Percentiles rank a stretch among this genome's conserved stretches.
phyloP scores from a whole-genome alignment of 2,888 invertebrate species.

The Ariolimax columbianus region DNA sequence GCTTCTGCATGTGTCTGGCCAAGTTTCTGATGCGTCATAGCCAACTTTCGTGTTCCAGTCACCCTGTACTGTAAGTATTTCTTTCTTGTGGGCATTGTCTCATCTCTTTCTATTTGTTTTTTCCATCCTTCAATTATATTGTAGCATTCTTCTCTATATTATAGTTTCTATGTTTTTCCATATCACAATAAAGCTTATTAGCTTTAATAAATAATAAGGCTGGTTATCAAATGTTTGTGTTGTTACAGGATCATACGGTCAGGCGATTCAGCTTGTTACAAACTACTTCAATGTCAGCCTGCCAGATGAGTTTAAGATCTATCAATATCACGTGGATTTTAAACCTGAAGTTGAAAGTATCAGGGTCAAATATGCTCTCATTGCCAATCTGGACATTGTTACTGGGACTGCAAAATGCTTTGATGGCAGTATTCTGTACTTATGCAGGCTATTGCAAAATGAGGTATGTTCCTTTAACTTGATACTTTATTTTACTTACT shows the following conservation, averaged over 20 bases:
- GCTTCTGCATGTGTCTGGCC: too few relatives aligned
- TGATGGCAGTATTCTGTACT: conserved; percentile 76
- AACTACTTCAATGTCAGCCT: conserved; percentile 40
- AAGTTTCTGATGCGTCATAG: too few relatives aligned
- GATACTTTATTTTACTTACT: too few relatives aligned
- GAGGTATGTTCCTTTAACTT: conserved; percentile 17
- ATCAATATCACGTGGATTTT: conserved; percentile 77
- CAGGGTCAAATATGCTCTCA: conserved; percentile 67
- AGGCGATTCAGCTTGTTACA: neutral
- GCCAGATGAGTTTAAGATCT: conserved; percentile 57
- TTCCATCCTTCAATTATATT: too few relatives aligned
- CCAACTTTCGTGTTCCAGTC: too few relatives aligned
- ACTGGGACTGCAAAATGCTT: conserved; percentile 71
- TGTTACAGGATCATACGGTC: conserved; percentile 39
- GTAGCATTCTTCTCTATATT: too few relatives aligned
- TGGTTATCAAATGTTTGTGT: neutral
- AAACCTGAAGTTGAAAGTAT: conserved; percentile 72
- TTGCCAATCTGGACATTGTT: conserved; percentile 64
- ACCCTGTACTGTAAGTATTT: too few relatives aligned
- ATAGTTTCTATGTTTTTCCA: too few relatives aligned
- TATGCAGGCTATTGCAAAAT: conserved; percentile 64
- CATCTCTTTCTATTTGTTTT: too few relatives aligned
- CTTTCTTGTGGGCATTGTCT: too few relatives aligned
- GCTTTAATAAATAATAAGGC: too few relatives aligned
- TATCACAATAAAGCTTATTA: too few relatives aligned